Conservation (phyloP, 2,113 vertebrate genomes). For the Collichthys lucidus region DNA sequence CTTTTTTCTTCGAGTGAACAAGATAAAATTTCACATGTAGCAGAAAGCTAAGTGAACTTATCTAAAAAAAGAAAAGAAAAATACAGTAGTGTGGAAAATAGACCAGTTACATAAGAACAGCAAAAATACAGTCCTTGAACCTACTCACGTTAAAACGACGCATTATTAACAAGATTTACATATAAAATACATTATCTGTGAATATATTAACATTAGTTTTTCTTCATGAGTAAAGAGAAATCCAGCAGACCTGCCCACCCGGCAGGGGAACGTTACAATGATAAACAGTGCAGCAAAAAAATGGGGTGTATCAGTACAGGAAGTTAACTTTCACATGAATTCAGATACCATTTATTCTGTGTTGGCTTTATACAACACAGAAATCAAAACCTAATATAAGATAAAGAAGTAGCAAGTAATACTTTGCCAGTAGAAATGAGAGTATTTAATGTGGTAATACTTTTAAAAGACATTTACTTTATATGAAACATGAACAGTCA, state of each 20-base stretch:
- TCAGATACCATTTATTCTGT: not conserved
- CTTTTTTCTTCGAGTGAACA: slow-evolving; percentile 14
- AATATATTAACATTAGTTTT: slow-evolving; percentile 59
- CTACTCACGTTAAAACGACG: slow-evolving; percentile 39
- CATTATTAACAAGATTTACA: slow-evolving; percentile 37
- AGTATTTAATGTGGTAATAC: not conserved
- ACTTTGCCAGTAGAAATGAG: not conserved
- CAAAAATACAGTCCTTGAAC: not conserved
- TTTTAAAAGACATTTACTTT: not conserved
- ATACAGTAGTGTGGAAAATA: slow-evolving; percentile 28
- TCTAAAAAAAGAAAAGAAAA: slow-evolving; percentile 9
- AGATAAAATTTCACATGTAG: slow-evolving; percentile 31
- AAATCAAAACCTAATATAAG: not conserved
- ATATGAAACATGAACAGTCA: not conserved
- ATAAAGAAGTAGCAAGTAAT: not conserved
- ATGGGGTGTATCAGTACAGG: not conserved
- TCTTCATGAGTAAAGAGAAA: slow-evolving; percentile 18
- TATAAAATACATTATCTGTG: slow-evolving; percentile 46
- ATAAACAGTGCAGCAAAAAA: slow-evolving; percentile 15
- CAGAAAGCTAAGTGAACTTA: not conserved
- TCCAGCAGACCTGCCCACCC: slow-evolving; percentile 14
- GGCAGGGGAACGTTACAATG: not conserved
- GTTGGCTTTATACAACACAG: not conserved
- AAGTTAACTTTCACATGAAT: not conserved
- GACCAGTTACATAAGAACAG: slow-evolving; percentile 47